Evolutionary conservation across 1,140 invertebrate genomes (phyloP).

Genomic region (Brachionus asplanchnoidis): DNA sequence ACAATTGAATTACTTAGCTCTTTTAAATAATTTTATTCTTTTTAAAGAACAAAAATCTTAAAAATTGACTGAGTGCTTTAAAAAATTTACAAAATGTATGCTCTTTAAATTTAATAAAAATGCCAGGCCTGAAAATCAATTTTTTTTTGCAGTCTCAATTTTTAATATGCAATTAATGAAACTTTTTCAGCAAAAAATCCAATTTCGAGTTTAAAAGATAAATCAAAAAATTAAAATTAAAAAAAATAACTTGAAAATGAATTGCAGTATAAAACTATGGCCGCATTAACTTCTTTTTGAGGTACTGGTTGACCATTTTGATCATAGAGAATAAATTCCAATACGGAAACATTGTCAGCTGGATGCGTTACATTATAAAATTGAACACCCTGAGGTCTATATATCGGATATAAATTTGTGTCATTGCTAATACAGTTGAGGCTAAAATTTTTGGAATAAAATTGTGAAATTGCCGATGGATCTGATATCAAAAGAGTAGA

Average conservation of each 20-base stretch:
- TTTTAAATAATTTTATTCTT: too few relatives aligned
- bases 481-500: constrained; percentile 5
- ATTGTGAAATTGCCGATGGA: neutral
- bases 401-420: neutral
- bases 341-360: neutral
- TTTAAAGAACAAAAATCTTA: neutral
- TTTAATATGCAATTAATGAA: too few relatives aligned
- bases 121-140: too few relatives aligned
- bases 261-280: neutral
- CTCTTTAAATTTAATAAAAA: too few relatives aligned
- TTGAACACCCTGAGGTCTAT: neutral
- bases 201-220: neutral
- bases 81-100: too few relatives aligned
- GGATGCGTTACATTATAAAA: constrained; percentile 14
- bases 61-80: too few relatives aligned
- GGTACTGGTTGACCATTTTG: neutral
- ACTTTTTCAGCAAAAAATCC: too few relatives aligned
- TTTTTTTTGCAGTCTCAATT: too few relatives aligned
- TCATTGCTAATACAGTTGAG: neutral
- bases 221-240: neutral
- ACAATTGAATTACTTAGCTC: too few relatives aligned
- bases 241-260: neutral
- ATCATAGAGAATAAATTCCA: constrained; percentile 21
- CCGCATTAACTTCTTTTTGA: neutral
- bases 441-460: neutral